These are phyloP conservation scores for Drosophila testacea DNA, from an alignment of 2,888 invertebrate species.

Conservation along the genomic window DNA sequence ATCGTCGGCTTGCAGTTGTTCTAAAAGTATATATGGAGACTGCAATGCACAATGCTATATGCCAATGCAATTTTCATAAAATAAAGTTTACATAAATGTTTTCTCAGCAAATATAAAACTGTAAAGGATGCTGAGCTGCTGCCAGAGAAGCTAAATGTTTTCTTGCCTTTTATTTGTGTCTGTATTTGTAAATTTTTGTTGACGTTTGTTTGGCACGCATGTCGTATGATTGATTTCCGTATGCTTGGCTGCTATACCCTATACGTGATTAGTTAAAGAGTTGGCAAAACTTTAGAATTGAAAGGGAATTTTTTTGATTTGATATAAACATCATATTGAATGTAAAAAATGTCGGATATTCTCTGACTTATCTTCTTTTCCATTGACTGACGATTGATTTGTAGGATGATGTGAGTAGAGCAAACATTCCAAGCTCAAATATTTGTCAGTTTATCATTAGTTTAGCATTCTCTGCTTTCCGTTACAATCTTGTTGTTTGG, in stretches of 20 bases:
- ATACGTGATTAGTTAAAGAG: neutral
- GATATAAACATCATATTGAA: no score
- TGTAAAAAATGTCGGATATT: no score
- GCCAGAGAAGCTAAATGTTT: constrained; percentile 23
- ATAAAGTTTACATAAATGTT: constrained; percentile 77
- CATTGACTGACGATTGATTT: neutral
- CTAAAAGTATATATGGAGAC: constrained; percentile 33
- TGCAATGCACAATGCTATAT: constrained; percentile 25
- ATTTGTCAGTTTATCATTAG: neutral
- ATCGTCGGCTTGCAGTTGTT: constrained; percentile 52
- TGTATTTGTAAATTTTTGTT: constrained; percentile 33
- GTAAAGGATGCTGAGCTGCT: constrained; percentile 1
- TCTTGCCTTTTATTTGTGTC: constrained; percentile 18
- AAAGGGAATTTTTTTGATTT: neutral
- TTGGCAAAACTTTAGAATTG: neutral
- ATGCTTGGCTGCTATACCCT: neutral
- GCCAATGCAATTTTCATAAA: constrained; percentile 68
- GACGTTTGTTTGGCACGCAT: constrained; percentile 44
- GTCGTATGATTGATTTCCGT: constrained; percentile 63
- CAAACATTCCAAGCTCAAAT: neutral
- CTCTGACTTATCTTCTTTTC: no score
- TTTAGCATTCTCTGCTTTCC: neutral
- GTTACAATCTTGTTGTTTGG: constrained; percentile 13
- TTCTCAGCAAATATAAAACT: constrained; percentile 64
- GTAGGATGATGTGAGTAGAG: neutral